Evolutionary conservation across 2,797 vertebrate species (phyloP).

Genomic region (Chelon auratus): DNA sequence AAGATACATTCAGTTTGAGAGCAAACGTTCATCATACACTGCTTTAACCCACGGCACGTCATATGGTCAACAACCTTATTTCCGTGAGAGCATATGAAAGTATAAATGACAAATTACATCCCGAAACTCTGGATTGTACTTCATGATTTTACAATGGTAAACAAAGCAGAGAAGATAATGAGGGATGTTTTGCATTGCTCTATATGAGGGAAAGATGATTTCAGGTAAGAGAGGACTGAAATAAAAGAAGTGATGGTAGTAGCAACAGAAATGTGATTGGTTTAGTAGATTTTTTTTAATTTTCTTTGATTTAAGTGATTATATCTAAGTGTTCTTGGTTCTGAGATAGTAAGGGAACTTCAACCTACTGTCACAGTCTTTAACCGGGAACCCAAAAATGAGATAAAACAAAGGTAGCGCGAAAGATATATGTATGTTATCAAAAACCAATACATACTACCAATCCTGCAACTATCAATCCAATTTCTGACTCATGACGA

Average conservation of each 20-base stretch:
- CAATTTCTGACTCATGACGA: slow-evolving; percentile 18
- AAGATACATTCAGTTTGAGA: neutral
- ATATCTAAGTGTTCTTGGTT: slow-evolving; percentile 11
- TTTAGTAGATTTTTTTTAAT: neutral
- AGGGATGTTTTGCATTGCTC: neutral
- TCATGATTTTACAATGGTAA: neutral
- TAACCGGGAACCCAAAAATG: neutral
- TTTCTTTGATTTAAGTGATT: slow-evolving; percentile 3
- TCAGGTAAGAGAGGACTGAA: neutral
- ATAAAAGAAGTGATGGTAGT: neutral
- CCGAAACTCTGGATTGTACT: neutral
- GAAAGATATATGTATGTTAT: slow-evolving; percentile 22
- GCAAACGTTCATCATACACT: neutral
- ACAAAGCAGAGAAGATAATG: neutral
- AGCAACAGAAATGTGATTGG: neutral
- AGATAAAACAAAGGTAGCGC: slow-evolving; percentile 1
- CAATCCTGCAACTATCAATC: slow-evolving; percentile 9
- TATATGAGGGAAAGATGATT: neutral
- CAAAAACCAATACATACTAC: slow-evolving; percentile 39
- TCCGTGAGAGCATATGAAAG: neutral
- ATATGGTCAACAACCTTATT: neutral
- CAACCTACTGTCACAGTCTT: slow-evolving; percentile 10
- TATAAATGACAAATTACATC: neutral
- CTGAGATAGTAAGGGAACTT: neutral
- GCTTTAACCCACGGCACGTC: neutral